A percentile compares a stretch with the other conserved stretches of the same genome.
phyloP scores from a whole-genome alignment of 2,113 vertebrate genomes.

The Psilopsiagon aymara region DNA sequence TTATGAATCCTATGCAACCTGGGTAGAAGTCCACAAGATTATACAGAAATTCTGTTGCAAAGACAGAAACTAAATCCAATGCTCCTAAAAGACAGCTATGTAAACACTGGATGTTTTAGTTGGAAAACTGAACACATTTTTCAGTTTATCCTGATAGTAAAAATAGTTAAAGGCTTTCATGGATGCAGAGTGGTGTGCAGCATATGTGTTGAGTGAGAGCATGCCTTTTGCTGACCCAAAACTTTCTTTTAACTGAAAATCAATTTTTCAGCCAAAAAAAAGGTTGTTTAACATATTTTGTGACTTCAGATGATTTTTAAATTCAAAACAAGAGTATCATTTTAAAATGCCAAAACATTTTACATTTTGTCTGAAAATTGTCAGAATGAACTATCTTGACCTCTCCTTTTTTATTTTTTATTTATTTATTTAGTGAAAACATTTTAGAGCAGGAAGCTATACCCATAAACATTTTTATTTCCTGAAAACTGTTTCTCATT shows the following conservation, averaged over 20 bases:
- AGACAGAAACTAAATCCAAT: constrained; percentile 1
- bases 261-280: background rate
- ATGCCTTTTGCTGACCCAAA: background rate
- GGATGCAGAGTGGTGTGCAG: background rate
- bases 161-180: constrained; percentile 1
- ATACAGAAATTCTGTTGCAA: background rate
- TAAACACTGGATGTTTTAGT: background rate
- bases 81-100: background rate
- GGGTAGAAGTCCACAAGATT: background rate
- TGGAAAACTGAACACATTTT: constrained; percentile 30
- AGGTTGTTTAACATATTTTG: background rate
- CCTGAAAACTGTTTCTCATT: background rate
- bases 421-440: background rate
- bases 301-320: background rate
- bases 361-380: background rate
- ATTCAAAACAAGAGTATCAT: background rate
- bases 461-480: background rate
- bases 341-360: background rate
- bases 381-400: background rate
- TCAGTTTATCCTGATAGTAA: background rate
- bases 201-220: background rate
- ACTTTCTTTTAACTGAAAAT: background rate
- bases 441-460: background rate
- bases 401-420: background rate
- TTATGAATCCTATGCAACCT: background rate